Percentiles rank a stretch among this genome's conserved stretches.
These are phyloP conservation scores for Drosophila kikkawai DNA, from an alignment of 1,140 invertebrate genomes.

Conservation along the genomic window DNA sequence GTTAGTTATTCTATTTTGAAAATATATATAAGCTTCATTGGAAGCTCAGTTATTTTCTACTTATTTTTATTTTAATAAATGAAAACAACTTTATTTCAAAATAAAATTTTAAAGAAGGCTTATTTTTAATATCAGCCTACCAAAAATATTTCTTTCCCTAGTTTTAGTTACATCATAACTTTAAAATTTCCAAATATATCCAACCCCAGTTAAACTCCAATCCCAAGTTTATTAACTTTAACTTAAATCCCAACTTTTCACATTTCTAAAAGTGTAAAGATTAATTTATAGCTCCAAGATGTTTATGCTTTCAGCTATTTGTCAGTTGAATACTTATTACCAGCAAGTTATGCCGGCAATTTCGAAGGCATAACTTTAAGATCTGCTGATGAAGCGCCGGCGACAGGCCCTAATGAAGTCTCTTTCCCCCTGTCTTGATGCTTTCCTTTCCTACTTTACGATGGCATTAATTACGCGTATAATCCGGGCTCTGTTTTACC, in stretches of 20 bases:
- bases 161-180: too few species aligned
- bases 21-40: background rate
- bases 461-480: conserved; percentile 57
- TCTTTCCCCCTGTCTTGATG: background rate
- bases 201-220: background rate
- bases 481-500: conserved; percentile 18
- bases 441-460: background rate
- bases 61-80: too few species aligned
- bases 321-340: conserved; percentile 21
- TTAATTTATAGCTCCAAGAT: conserved; percentile 2
- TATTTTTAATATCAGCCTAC: too few species aligned
- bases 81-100: too few species aligned
- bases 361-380: conserved; percentile 43
- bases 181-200: background rate
- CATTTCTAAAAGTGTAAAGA: conserved; percentile 18
- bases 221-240: too few species aligned
- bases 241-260: background rate
- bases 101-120: background rate
- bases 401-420: conserved; percentile 43
- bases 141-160: background rate
- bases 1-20: background rate
- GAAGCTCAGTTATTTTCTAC: background rate
- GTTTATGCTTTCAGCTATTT: conserved; percentile 23
- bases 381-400: conserved; percentile 48
- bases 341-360: conserved; percentile 39